Evolutionary conservation across 2,113 vertebrate genomes (phyloP), one percentile per base, ranked within the genome.

Genomic region (Lepisosteus osseus): DNA sequence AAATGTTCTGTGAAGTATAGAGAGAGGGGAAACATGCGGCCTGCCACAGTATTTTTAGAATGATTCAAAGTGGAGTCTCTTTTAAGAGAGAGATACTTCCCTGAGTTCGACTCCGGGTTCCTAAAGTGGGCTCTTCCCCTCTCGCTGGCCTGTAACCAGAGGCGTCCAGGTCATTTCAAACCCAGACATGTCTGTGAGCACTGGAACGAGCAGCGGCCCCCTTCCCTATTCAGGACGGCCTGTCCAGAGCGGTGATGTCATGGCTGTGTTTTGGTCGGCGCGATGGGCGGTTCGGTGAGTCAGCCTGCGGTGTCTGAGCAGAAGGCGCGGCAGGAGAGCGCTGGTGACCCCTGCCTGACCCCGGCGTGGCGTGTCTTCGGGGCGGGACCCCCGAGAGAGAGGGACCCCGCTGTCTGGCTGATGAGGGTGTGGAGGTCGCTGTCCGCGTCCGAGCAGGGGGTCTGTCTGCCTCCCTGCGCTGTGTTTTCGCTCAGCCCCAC

Each of bases 161-260:
- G 79, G 83, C 83, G 65, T 78, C 82, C 76, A 65, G 78, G 80
- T 87, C 80, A 80, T 86, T 80, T 83, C 74, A 85, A 86, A 85
- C 79, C 86, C 85, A 82, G 86, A 88, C 83, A 84, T 76, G 82
- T 82, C 84, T 82, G 89, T 86, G 84, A 89, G 76, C 78, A 79
- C 80, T 73, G 66, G 78, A 84, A 79, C 74, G 70, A 78, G 76
- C 79, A 79, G 69, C 79, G 68, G 80, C 74, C 63, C 80, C 75
- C 75, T 83, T 86, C 80, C 84, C 84, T 78, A 43, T 89, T 88
- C 76, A 73, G 76, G 79, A 76, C 73, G 69, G 84, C 82, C 82
- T 82, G 82, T 86, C 84, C 85, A 85, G 77, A 82, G 82, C 70
- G 86, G 84, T 92, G 91, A 92, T 90, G 89, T 92, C 90, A 92